Evolutionary conservation across 2,888 invertebrate genomes (phyloP).

Genomic region (Acrobeloides nanus): DNA sequence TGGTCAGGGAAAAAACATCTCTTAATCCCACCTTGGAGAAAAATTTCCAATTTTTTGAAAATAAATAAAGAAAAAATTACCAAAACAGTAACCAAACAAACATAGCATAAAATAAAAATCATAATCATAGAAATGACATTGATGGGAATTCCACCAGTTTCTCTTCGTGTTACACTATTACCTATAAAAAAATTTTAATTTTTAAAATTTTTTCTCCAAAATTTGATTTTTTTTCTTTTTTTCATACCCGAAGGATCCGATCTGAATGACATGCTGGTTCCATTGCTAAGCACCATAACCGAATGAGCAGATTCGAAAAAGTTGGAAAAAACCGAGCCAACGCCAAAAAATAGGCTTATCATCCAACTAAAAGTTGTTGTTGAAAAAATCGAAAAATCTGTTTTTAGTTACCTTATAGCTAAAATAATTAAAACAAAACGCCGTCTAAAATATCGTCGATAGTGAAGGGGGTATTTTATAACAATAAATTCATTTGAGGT

Average conservation of each 20-base stretch:
- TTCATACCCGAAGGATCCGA: no score
- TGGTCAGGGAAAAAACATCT: neutral
- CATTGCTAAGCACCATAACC: conserved; percentile 23
- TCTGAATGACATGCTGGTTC: conserved; percentile 6
- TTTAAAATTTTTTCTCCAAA: no score
- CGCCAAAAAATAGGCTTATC: conserved; percentile 39
- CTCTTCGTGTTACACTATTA: conserved; percentile 22
- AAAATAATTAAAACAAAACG: conserved; percentile 40
- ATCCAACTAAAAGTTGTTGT: conserved; percentile 41
- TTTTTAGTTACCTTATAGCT: conserved; percentile 29
- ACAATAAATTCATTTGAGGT: conserved; percentile 51
- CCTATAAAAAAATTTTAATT: conserved; percentile 7
- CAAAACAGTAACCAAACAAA: conserved; percentile 46
- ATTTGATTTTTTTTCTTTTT: no score
- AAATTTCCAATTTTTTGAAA: neutral
- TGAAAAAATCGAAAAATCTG: neutral
- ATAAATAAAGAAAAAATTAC: conserved; percentile 16
- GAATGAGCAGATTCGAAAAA: conserved; percentile 30
- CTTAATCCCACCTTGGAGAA: neutral
- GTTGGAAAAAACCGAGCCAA: conserved; percentile 35
- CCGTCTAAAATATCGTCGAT: conserved; percentile 47
- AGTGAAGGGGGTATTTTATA: conserved; percentile 51
- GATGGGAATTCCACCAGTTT: conserved; percentile 24
- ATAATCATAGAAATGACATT: conserved; percentile 30
- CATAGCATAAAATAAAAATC: conserved; percentile 46